Conservation (phyloP, 1,140 invertebrate genomes). For the Drosophila paulistorum region DNA sequence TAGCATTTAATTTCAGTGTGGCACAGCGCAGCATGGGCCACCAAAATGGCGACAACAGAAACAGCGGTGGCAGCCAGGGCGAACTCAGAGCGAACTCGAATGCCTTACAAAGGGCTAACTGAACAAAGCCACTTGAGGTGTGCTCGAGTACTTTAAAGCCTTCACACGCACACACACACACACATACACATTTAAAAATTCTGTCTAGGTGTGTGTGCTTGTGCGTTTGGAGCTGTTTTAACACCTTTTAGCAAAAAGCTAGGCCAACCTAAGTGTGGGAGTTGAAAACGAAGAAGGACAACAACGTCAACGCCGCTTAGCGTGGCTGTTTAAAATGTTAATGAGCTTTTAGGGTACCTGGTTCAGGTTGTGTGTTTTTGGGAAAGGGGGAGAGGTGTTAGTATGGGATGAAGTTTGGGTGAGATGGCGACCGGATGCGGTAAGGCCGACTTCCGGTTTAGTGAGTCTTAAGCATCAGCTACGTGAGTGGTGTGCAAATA, state of each 20-base stretch:
- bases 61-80: constrained; percentile 15
- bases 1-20: constrained; percentile 61
- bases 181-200: constrained; percentile 7
- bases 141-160: constrained; percentile 78
- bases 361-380: constrained; percentile 16
- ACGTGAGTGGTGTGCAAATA: constrained; percentile 81
- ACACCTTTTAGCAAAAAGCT: constrained; percentile 59
- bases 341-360: constrained; percentile 74
- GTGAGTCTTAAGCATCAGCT: constrained; percentile 72
- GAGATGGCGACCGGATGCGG: constrained; percentile 62
- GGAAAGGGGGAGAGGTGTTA: neutral
- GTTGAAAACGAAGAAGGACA: constrained; percentile 23
- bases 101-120: constrained; percentile 76
- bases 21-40: constrained; percentile 29
- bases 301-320: constrained; percentile 63
- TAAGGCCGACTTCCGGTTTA: constrained; percentile 75
- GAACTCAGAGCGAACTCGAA: constrained; percentile 52
- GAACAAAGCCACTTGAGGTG: constrained; percentile 81
- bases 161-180: constrained; percentile 54
- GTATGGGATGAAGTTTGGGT: neutral
- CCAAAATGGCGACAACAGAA: constrained; percentile 23
- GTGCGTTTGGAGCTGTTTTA: constrained; percentile 75
- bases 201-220: constrained; percentile 17
- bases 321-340: constrained; percentile 80
- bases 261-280: constrained; percentile 13